A percentile compares a stretch with the other conserved stretches of the same genome.
Evolutionary conservation across 2,888 invertebrate genomes (phyloP).

Genomic region (Holacanthella duospinosa): DNA sequence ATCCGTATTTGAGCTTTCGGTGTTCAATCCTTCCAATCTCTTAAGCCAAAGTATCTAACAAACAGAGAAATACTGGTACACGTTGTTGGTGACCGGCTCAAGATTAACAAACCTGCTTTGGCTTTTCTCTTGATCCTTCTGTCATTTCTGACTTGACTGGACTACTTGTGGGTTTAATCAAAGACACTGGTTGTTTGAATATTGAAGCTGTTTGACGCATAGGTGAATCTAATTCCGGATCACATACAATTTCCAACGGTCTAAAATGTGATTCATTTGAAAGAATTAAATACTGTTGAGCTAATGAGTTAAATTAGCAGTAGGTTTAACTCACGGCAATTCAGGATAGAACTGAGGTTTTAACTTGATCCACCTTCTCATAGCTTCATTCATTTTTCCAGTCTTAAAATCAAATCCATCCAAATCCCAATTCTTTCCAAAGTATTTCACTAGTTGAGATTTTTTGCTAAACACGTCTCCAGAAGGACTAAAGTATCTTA

Average conservation of each 20-base stretch:
- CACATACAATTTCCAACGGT: background rate
- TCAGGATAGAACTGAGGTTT: background rate
- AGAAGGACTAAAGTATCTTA: background rate
- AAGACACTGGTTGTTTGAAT: background rate
- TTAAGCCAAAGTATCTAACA: background rate
- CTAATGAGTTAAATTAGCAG: too few species aligned
- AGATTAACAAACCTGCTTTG: background rate
- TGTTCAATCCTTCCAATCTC: background rate
- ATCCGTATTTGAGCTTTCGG: background rate
- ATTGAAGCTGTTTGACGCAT: background rate
- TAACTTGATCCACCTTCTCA: background rate
- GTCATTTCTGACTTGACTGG: background rate
- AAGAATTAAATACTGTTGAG: background rate
- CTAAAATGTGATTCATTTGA: background rate
- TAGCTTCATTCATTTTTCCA: background rate
- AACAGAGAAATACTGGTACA: background rate
- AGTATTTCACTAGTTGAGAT: background rate
- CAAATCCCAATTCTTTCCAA: background rate
- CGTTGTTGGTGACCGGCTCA: too few species aligned
- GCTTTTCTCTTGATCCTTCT: background rate
- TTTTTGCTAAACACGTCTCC: background rate
- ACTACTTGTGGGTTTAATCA: background rate
- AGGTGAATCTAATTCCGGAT: background rate
- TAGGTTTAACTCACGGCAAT: background rate
- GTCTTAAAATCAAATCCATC: constrained; percentile 2